These are phyloP conservation scores for Galeruca laticollis DNA, from an alignment of 2,888 invertebrate genomes.

Conservation along the genomic window DNA sequence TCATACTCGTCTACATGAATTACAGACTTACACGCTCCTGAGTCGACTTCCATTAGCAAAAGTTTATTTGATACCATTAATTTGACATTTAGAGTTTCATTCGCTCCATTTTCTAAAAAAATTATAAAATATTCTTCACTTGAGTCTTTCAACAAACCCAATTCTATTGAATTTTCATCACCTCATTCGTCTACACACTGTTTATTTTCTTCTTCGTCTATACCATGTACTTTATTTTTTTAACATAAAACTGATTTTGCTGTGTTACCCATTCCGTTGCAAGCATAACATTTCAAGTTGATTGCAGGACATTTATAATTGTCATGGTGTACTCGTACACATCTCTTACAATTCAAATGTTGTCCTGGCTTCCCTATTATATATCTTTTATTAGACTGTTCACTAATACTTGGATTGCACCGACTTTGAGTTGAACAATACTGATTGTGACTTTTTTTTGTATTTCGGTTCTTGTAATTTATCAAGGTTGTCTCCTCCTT, in stretches of 20 bases:
- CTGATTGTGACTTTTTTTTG: too few species aligned
- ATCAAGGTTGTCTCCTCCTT: background rate
- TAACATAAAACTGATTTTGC: conserved; percentile 3
- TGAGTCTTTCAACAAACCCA: background rate
- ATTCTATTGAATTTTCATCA: background rate
- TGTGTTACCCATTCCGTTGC: conserved; percentile 25
- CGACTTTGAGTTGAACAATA: too few species aligned
- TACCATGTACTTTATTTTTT: background rate
- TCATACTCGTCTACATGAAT: background rate
- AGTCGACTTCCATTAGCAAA: too few species aligned
- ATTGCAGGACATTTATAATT: too few species aligned
- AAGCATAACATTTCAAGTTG: conserved; percentile 30
- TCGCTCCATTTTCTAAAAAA: too few species aligned
- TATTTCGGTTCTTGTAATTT: too few species aligned
- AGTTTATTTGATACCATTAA: too few species aligned
- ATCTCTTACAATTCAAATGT: conserved; percentile 4
- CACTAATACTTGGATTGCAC: too few species aligned
- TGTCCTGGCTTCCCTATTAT: too few species aligned
- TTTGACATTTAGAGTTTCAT: too few species aligned
- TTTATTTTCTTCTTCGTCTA: conserved; percentile 4
- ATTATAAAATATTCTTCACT: background rate
- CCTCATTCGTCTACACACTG: background rate
- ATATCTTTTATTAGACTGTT: too few species aligned
- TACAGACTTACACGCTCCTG: too few species aligned
- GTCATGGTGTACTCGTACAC: background rate